These are phyloP conservation scores for Myanophis thanlyinensis DNA, from an alignment of 2,113 vertebrate species.

Conservation along the genomic window DNA sequence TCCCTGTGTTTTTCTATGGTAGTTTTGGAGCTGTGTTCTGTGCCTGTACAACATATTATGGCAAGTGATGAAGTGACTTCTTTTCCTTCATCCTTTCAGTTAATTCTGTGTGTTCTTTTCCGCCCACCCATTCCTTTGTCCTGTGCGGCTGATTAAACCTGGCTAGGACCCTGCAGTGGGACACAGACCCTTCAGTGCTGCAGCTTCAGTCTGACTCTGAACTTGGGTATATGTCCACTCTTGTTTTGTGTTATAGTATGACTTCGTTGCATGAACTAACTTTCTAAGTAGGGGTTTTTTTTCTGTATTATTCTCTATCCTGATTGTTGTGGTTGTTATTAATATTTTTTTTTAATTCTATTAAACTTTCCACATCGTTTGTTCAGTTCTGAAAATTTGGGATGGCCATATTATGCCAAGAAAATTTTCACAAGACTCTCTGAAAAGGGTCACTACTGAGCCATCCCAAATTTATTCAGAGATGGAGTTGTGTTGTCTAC, in stretches of 20 bases:
- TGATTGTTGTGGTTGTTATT: neutral
- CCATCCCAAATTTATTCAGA: neutral
- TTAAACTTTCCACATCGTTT: conserved; percentile 42
- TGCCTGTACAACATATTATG: conserved; percentile 51
- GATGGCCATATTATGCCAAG: conserved; percentile 48
- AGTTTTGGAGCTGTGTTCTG: conserved; percentile 36
- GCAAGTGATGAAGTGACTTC: conserved; percentile 55
- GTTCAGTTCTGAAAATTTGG: conserved; percentile 44
- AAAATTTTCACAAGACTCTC: conserved; percentile 26
- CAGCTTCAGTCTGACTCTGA: conserved; percentile 98
- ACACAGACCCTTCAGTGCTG: conserved; percentile 98
- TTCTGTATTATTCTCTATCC: conserved; percentile 33
- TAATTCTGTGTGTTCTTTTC: conserved; percentile 83
- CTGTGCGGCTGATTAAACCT: conserved; percentile 75
- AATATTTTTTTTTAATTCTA: conserved; percentile 25
- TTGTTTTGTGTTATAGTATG: conserved; percentile 52
- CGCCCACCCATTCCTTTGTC: conserved; percentile 64
- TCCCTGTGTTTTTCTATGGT: conserved; percentile 31
- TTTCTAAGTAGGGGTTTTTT: conserved; percentile 32
- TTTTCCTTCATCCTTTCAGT: conserved; percentile 65
- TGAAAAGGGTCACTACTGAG: conserved; percentile 48
- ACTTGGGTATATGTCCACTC: conserved; percentile 87
- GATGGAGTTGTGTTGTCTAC: neutral
- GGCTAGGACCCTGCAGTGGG: conserved; percentile 97
- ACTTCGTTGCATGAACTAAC: conserved; percentile 59